These are phyloP conservation scores for Strigamia maritima DNA, from an alignment of 2,888 invertebrate species.

Conservation along the genomic window DNA sequence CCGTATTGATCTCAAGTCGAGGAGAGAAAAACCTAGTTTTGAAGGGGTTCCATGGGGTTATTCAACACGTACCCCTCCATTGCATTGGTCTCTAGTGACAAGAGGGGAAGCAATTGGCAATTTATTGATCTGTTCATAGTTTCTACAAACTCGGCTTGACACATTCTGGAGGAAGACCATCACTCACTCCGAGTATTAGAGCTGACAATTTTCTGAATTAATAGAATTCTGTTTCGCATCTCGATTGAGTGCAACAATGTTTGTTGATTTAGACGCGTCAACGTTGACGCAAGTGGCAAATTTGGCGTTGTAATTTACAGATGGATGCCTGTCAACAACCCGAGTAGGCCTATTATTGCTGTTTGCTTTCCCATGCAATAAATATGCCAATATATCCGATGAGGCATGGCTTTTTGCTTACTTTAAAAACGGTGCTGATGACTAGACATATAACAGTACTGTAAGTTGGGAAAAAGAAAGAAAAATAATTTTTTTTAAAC, in stretches of 20 bases:
- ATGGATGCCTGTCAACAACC: not conserved
- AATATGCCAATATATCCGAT: not conserved
- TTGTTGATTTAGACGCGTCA: not conserved
- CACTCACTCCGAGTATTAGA: constrained; percentile 7
- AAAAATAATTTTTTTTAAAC: too few species aligned
- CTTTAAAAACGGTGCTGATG: too few species aligned
- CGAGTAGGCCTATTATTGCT: not conserved
- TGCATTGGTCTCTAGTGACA: constrained; percentile 30
- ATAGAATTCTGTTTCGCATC: constrained; percentile 12
- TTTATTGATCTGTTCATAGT: constrained; percentile 34
- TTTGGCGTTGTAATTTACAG: not conserved
- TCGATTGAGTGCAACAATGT: constrained; percentile 25
- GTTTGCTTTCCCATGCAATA: not conserved
- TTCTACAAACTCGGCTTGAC: constrained; percentile 32
- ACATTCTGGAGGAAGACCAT: constrained; percentile 16
- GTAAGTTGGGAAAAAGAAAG: too few species aligned
- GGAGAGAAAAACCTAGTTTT: constrained; percentile 22
- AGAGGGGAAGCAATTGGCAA: constrained; percentile 30
- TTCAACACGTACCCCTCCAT: constrained; percentile 31
- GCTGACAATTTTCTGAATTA: constrained; percentile 31
- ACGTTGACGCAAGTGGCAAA: not conserved
- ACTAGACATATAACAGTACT: too few species aligned
- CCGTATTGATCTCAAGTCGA: constrained; percentile 13
- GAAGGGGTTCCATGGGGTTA: constrained; percentile 26
- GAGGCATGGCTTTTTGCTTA: not conserved